These are phyloP conservation scores for Callyntrura guangdongensis DNA, from an alignment of 2,888 invertebrate species.

Conservation along the genomic window DNA sequence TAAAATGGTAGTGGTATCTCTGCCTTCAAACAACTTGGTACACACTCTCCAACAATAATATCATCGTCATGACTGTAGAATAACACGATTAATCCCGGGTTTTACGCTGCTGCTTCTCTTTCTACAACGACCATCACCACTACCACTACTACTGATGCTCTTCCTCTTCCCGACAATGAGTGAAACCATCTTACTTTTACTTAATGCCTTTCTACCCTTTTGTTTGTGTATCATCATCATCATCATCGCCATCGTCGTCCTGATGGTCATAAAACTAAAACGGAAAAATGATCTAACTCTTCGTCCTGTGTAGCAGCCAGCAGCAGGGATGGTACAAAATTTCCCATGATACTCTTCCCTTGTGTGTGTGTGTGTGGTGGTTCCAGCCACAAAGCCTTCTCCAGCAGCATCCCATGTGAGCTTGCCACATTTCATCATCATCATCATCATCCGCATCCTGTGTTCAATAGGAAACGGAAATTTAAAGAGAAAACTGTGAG, in stretches of 20 bases:
- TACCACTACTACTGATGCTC: conserved; percentile 20
- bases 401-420: conserved; percentile 20
- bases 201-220: conserved; percentile 49
- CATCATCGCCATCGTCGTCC: conserved; percentile 34
- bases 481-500: conserved; percentile 61
- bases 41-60: no score
- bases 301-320: not conserved
- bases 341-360: conserved; percentile 23
- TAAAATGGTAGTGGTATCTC: no score
- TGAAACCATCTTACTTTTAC: conserved; percentile 51
- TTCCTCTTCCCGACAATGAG: not conserved
- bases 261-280: no score
- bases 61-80: conserved; percentile 35
- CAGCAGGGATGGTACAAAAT: no score
- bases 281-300: not conserved
- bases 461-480: no score
- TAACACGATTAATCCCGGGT: conserved; percentile 66
- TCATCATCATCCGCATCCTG: no score
- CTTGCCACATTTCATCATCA: no score
- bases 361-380: conserved; percentile 18
- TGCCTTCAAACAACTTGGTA: no score
- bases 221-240: conserved; percentile 55
- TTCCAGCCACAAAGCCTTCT: conserved; percentile 69
- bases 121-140: no score
- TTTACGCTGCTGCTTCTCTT: conserved; percentile 40